Evolutionary conservation across 2,113 vertebrate species (phyloP).

Genomic region (Ciconia maguari): DNA sequence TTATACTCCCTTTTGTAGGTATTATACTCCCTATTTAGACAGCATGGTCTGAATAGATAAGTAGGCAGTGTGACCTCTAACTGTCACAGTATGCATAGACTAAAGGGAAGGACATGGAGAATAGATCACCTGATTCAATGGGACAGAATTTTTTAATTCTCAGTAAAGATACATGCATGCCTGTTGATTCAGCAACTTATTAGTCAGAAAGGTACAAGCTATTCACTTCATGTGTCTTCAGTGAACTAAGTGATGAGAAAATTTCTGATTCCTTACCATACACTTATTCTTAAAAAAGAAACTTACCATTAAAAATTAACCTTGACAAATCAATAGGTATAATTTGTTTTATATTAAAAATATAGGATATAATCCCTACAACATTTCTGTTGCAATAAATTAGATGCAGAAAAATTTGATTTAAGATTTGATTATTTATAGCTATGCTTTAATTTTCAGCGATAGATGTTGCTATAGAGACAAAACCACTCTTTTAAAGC

Average conservation of each 20-base stretch:
- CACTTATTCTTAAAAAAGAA: background rate
- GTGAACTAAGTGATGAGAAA: background rate
- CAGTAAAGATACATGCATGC: background rate
- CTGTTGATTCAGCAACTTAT: background rate
- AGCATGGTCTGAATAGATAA: background rate
- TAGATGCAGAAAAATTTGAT: background rate
- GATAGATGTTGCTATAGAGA: background rate
- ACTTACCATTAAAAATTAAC: background rate
- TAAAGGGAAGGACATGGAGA: constrained; percentile 27
- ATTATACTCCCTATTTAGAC: background rate
- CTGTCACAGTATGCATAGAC: background rate
- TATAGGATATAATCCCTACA: background rate
- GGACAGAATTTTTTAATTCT: background rate
- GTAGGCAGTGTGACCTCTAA: background rate
- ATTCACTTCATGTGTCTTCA: background rate
- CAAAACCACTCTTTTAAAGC: background rate
- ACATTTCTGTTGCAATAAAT: background rate
- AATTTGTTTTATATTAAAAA: background rate
- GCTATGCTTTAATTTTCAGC: background rate
- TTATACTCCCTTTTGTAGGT: background rate
- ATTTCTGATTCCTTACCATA: background rate
- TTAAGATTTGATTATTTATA: background rate
- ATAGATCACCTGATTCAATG: background rate
- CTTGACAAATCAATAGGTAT: background rate
- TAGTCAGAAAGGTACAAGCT: background rate